Base-by-base conservation (phyloP, 1,140 invertebrate genomes). In the Orussus abietinus region DNA sequence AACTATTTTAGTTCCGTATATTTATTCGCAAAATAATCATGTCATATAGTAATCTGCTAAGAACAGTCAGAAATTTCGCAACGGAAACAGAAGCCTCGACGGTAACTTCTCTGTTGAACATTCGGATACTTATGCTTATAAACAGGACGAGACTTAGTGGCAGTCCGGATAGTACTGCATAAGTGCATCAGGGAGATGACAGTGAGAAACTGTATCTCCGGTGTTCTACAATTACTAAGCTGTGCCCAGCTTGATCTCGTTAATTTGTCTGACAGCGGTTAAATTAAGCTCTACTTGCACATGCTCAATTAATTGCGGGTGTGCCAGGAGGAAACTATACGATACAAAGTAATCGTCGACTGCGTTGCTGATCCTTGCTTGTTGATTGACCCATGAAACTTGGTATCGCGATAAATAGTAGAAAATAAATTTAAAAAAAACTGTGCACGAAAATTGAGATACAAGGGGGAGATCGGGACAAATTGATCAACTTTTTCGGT, bases 181-280 rank as follows among this genome's bases (percentile, higher is more conserved):
- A 57, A 57, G 41, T 54, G 54, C 54, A 57, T 57, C 54, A 54
- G 37, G 38, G 32, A 35, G 46, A 38, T 45, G 55, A 57, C 55
- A 47, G 39, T 55, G 52, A 57, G 38, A 47, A 57, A 57, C 42
- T 38, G 38, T 25, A 7, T 25, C 22, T 6, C n/a, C 22, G 22
- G 6, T 25, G 22, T 25, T 25, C 22, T 25, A 25, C 6, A 25
- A 25, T 25, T n/a, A n/a, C 22, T 7, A n/a, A 25, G 22, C 6
- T n/a, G n/a, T n/a, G n/a, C 22, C 26, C 47, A 38, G 42, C 26
- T 32, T n/a, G 33, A 41, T 25, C 47, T 52, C 50, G 47, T 52
- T 46, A 38, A 52, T 52, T 46, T 37, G 12, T 15, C 7, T 18
- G 47, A 48, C 45, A 42, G 39, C 42, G 39, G 46, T 55, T 55